Evolutionary conservation across 2,113 vertebrate genomes (phyloP), one percentile per base, ranked within the genome.

Genomic region (Pungitius pungitius): DNA sequence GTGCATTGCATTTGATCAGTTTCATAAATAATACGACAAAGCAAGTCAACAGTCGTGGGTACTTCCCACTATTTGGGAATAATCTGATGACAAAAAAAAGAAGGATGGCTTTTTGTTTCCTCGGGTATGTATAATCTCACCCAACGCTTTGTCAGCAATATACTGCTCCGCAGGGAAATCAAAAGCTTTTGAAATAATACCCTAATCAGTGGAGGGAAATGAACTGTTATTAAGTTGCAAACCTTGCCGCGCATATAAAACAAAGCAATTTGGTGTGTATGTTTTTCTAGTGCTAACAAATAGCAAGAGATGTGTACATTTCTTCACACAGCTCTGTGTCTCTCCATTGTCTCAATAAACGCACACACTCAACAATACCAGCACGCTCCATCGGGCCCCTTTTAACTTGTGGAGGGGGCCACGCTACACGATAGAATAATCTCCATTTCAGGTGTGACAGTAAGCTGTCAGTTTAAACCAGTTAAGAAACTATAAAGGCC

Each of bases 151-250:
- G 74, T 78, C 79, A 89, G 78, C 80, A 81, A 79, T 84, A n/a
- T 52, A 69, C 57, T 42, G 62, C 60, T 89, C 88, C 51, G 18
- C 55, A 55, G 86, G 84, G 84, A 89, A 89, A 90, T 90, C 83
- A 89, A 89, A 69, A 52, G 55, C 78, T 79, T 78, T 85, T 81
- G 64, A 78, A 82, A 73, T 84, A 83, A 88, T 74, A 81, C 65
- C 77, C 69, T 69, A 87, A 90, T 88, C 84, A 87, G 52, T 9
- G 64, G 80, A 81, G 67, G 52, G 67, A 85, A 75, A 87, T 82
- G 39, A 82, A 79, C 85, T 77, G 75, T 78, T 83, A 88, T 85
- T 79, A 82, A 57, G 75, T 61, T 77, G 71, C 42, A 73, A 66
- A 65, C 65, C 77, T 71, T 64, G 68, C 63, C 64, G 69, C 62